phyloP scores from a whole-genome alignment of 2,888 invertebrate genomes.

The Arctia plantaginis region DNA sequence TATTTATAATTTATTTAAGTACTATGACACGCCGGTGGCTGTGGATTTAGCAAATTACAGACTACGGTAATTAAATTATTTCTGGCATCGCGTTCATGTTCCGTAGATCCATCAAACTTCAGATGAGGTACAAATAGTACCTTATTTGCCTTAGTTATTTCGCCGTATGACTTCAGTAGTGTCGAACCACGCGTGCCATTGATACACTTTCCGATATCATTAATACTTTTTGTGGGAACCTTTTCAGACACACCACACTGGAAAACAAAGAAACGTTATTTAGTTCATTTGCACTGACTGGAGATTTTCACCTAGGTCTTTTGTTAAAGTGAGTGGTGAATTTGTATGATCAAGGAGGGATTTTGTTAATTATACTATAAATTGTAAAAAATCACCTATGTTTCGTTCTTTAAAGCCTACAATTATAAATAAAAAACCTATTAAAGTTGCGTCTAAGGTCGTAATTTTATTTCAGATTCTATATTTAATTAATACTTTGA shows the following conservation, averaged over 20 bases:
- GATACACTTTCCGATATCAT: neutral
- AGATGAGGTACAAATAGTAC: slow-evolving; percentile 2
- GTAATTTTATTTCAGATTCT: too few relatives aligned
- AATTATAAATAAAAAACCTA: too few relatives aligned
- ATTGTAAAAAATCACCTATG: too few relatives aligned
- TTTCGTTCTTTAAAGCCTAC: neutral
- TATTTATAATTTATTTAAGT: neutral
- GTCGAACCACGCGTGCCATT: neutral
- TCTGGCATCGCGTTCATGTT: neutral
- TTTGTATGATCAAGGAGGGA: neutral
- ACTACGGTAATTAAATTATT: neutral
- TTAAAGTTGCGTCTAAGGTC: too few relatives aligned
- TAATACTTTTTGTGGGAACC: neutral
- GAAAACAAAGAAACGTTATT: neutral
- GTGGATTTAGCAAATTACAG: neutral
- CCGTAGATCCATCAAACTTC: neutral
- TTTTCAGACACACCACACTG: neutral
- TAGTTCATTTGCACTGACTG: neutral
- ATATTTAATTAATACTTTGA: too few relatives aligned
- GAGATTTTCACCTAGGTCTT: too few relatives aligned
- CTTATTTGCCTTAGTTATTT: neutral
- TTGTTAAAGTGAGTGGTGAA: neutral
- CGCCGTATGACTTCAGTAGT: slow-evolving; percentile 4
- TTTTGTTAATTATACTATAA: neutral
- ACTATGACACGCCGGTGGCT: slow-evolving; percentile 1